Conservation (phyloP, 2,113 vertebrate species). For the Gadus macrocephalus region DNA sequence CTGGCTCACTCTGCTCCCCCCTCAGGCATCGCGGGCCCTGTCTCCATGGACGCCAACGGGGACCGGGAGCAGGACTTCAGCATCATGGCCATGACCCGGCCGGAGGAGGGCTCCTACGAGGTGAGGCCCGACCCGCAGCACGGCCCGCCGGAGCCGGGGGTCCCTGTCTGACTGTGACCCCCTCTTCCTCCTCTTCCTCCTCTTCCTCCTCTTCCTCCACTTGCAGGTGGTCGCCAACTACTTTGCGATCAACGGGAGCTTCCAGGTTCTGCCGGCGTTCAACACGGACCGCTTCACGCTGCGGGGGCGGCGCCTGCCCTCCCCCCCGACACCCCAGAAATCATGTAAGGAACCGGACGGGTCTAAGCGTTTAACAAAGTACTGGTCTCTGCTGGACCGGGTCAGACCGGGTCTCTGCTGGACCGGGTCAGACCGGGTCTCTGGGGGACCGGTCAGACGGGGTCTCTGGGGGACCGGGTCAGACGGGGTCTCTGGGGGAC, state of each 20-base stretch:
- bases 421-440: too few relatives aligned
- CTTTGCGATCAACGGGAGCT: constrained; percentile 83
- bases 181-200: neutral
- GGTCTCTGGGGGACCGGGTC: too few relatives aligned
- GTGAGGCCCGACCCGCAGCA: constrained; percentile 63
- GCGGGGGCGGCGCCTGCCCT: constrained; percentile 62
- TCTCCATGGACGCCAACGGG: constrained; percentile 90
- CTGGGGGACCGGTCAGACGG: too few relatives aligned
- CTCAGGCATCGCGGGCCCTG: constrained; percentile 92
- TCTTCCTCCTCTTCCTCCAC: neutral
- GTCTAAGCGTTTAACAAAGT: neutral
- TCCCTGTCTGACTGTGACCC: neutral
- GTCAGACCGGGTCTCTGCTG: too few relatives aligned
- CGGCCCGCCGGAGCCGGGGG: neutral
- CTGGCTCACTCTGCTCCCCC: constrained; percentile 64
- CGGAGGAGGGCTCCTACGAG: constrained; percentile 85
- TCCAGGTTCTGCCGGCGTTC: constrained; percentile 80
- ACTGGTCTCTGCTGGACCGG: neutral
- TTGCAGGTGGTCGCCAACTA: constrained; percentile 89
- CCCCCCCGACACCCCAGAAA: constrained; percentile 74
- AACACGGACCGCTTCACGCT: constrained; percentile 72
- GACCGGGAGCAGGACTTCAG: constrained; percentile 95
- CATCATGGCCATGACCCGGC: constrained; percentile 88
- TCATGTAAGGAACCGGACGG: constrained; percentile 80
- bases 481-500: too few relatives aligned